Evolutionary conservation across 2,888 invertebrate species (phyloP).

Genomic region (Trissolcus japonicus): DNA sequence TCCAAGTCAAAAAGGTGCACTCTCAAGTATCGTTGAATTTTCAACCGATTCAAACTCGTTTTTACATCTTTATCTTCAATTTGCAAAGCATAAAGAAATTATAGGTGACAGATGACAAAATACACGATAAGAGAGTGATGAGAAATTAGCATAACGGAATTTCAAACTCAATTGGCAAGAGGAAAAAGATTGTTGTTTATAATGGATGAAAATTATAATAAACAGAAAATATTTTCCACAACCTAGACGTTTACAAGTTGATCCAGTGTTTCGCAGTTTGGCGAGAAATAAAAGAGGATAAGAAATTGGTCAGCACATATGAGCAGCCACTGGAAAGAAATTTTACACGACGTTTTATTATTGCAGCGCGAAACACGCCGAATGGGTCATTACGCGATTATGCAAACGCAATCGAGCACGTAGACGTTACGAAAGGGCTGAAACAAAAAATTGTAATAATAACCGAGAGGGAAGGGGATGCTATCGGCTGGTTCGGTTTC

Average conservation of each 20-base stretch:
- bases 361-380: constrained; percentile 49
- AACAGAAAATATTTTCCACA: not conserved
- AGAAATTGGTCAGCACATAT: constrained; percentile 73
- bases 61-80: constrained; percentile 35
- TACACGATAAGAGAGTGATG: too few species aligned
- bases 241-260: not conserved
- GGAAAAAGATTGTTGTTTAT: too few species aligned
- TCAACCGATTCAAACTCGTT: constrained; percentile 29
- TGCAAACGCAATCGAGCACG: constrained; percentile 55
- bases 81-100: constrained; percentile 23
- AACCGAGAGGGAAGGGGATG: too few species aligned
- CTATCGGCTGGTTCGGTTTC: constrained; percentile 11
- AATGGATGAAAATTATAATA: not conserved
- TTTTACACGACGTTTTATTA: constrained; percentile 64
- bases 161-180: not conserved
- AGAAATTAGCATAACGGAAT: constrained; percentile 6
- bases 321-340: constrained; percentile 74
- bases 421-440: constrained; percentile 33
- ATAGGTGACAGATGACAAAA: too few species aligned
- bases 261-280: constrained; percentile 16
- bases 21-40: constrained; percentile 33
- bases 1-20: constrained; percentile 17
- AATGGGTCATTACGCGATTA: constrained; percentile 58
- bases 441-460: too few species aligned
- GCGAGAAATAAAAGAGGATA: constrained; percentile 54